A percentile compares a stretch with the other conserved stretches of the same genome.
Evolutionary conservation across 2,888 invertebrate species (phyloP).

Genomic region (Galeopsomyia nigrocyanea): DNA sequence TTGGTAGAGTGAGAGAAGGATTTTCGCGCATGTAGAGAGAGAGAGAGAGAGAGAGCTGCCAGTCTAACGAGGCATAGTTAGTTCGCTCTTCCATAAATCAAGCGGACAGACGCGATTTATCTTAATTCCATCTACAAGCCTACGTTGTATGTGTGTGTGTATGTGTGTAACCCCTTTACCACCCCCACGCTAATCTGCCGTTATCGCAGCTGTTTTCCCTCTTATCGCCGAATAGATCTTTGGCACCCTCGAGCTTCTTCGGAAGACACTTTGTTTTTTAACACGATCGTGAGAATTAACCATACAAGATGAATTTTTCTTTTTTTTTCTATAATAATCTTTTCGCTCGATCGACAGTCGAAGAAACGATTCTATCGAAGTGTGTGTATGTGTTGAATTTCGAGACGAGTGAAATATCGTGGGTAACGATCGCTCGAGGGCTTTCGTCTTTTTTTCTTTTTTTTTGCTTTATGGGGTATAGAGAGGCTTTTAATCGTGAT

Average conservation of each 20-base stretch:
- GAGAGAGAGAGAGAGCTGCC: neutral
- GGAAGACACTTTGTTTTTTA: too few species aligned
- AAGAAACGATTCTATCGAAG: neutral
- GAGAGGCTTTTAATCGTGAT: too few species aligned
- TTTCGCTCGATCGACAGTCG: neutral
- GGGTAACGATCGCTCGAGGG: too few species aligned
- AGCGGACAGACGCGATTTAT: conserved; percentile 55
- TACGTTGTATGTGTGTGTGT: neutral
- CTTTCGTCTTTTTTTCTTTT: too few species aligned
- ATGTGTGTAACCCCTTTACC: neutral
- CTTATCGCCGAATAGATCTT: conserved; percentile 34
- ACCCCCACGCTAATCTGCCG: conserved; percentile 36
- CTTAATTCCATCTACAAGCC: conserved; percentile 57
- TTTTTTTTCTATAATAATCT: neutral
- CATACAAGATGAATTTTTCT: too few species aligned
- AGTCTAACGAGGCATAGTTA: conserved; percentile 45
- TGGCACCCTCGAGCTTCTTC: conserved; percentile 5
- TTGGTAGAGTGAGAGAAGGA: neutral
- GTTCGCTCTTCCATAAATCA: conserved; percentile 56
- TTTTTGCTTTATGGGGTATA: too few species aligned
- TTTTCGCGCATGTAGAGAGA: neutral
- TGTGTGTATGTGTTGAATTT: too few species aligned
- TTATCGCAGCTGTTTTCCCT: conserved; percentile 39
- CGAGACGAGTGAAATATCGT: too few species aligned
- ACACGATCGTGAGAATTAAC: too few species aligned